These are phyloP conservation scores for Cephus sareptanus DNA, from an alignment of 2,888 invertebrate species.

Conservation along the genomic window DNA sequence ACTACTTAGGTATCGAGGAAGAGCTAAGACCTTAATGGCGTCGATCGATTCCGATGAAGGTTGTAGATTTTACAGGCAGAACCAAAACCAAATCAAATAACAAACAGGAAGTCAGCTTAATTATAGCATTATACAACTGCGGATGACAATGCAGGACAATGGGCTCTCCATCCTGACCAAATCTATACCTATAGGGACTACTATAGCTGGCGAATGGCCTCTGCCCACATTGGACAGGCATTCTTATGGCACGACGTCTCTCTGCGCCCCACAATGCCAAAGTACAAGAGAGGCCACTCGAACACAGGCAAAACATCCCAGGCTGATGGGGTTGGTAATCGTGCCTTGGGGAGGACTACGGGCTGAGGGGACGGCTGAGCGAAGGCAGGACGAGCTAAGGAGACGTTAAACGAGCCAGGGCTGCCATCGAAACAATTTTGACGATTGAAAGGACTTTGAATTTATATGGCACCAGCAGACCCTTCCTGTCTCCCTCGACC, in stretches of 20 bases:
- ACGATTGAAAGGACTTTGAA: too few species aligned
- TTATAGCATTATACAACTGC: slow-evolving; percentile 33
- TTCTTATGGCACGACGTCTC: neutral
- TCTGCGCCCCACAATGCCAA: neutral
- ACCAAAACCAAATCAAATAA: slow-evolving; percentile 27
- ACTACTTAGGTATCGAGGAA: too few species aligned
- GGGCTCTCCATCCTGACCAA: slow-evolving; percentile 14
- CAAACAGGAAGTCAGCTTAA: slow-evolving; percentile 38
- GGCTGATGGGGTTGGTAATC: neutral
- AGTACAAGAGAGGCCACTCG: neutral
- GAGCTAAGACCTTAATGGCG: too few species aligned
- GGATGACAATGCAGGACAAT: slow-evolving; percentile 29
- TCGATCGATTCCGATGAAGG: too few species aligned
- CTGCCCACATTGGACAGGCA: neutral
- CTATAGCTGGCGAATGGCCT: neutral
- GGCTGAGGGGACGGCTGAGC: too few species aligned
- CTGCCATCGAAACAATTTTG: too few species aligned
- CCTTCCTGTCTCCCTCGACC: too few species aligned
- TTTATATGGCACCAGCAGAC: too few species aligned
- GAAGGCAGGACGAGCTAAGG: too few species aligned
- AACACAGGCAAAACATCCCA: neutral
- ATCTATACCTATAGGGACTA: neutral
- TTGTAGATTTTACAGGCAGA: neutral
- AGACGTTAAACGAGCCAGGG: too few species aligned
- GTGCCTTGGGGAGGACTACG: too few species aligned